A percentile compares a stretch with the other conserved stretches of the same genome.
Conservation (phyloP, 1,140 invertebrate species). For the Euborellia annulipes region DNA sequence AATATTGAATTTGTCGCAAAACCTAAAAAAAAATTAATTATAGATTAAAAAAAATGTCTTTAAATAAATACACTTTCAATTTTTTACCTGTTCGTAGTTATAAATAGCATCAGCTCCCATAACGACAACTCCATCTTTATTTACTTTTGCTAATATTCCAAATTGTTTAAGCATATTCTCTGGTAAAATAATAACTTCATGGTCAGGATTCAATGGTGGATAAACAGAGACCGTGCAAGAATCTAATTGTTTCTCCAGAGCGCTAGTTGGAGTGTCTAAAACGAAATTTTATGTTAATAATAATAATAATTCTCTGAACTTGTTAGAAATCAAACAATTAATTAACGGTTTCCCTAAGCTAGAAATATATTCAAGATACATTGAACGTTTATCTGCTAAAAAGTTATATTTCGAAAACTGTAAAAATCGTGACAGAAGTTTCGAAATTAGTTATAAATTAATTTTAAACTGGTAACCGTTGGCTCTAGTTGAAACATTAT, state of each 20-base stretch:
- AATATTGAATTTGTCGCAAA: slow-evolving; percentile 78
- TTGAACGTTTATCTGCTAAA: too few species aligned
- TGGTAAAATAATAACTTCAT: slow-evolving; percentile 69
- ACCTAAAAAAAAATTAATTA: slow-evolving; percentile 34
- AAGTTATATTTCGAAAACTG: too few species aligned
- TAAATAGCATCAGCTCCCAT: slow-evolving; percentile 68
- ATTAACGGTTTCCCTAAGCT: too few species aligned
- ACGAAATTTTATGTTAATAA: slow-evolving; percentile 1
- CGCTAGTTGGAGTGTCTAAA: slow-evolving; percentile 21
- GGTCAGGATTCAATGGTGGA: slow-evolving; percentile 85
- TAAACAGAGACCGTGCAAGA: slow-evolving; percentile 83
- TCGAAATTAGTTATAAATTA: too few species aligned
- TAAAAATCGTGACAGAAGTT: too few species aligned
- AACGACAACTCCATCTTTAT: slow-evolving; percentile 67
- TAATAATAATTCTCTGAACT: too few species aligned
- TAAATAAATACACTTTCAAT: slow-evolving; percentile 2
- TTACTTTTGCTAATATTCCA: slow-evolving; percentile 58
- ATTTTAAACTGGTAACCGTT: too few species aligned
- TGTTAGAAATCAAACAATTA: too few species aligned
- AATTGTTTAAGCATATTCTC: slow-evolving; percentile 53
- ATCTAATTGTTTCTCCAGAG: slow-evolving; percentile 46
- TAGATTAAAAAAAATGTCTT: slow-evolving; percentile 1
- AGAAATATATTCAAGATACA: too few species aligned
- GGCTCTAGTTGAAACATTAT: too few species aligned
- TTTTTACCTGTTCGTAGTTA: slow-evolving; percentile 62